Conservation (phyloP, 2,797 vertebrate species). For the Oreochromis mossambicus region DNA sequence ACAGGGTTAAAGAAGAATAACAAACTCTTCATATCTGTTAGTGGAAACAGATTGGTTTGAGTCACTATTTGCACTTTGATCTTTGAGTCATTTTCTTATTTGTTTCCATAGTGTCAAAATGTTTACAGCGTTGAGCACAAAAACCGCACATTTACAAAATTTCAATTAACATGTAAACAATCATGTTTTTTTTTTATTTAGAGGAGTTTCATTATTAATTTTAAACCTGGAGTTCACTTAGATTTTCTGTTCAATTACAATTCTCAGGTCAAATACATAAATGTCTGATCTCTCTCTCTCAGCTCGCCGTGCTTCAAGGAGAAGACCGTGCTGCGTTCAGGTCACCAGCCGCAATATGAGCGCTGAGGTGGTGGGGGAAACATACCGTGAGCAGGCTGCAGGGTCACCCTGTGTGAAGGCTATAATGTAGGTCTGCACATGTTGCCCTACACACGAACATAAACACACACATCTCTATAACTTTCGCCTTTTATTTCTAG, state of each 20-base stretch:
- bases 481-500: background rate
- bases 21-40: background rate
- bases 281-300: background rate
- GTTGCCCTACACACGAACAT: fast-evolving
- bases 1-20: background rate
- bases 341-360: background rate
- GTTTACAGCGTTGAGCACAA: background rate
- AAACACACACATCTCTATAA: fast-evolving
- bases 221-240: background rate
- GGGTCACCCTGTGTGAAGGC: constrained; percentile 37
- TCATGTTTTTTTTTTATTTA: background rate
- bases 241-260: background rate
- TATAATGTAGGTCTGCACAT: constrained; percentile 38
- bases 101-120: background rate
- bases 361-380: background rate
- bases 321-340: constrained; percentile 11
- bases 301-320: background rate
- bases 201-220: background rate
- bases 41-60: background rate
- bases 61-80: background rate
- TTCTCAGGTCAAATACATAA: background rate
- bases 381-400: background rate
- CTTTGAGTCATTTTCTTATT: background rate
- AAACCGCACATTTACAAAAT: background rate
- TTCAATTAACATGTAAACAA: background rate